Conservation (phyloP, 1,140 invertebrate species). For the Oreohelix idahoensis region DNA sequence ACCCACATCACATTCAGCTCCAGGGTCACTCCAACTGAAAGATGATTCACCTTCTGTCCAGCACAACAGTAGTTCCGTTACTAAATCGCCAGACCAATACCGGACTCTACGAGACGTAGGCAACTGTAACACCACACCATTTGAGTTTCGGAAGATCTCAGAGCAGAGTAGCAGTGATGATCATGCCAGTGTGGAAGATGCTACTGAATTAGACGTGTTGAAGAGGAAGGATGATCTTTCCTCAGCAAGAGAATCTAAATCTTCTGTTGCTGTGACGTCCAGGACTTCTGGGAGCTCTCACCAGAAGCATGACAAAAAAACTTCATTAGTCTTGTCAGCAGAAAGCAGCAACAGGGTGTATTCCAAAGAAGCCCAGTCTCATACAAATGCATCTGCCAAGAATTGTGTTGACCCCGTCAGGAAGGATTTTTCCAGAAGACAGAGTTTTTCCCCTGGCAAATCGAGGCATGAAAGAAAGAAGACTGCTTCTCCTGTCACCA, state of each 20-base stretch:
- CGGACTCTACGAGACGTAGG: neutral
- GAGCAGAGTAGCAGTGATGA: neutral
- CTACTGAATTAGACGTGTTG: neutral
- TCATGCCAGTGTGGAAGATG: neutral
- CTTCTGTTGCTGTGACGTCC: neutral
- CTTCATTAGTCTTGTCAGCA: neutral
- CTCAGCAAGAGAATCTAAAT: neutral
- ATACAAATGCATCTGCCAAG: neutral
- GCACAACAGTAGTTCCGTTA: too few species aligned
- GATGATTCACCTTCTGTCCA: too few species aligned
- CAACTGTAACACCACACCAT: slow-evolving; percentile 15
- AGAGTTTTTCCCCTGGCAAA: neutral
- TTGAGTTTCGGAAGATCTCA: slow-evolving; percentile 6
- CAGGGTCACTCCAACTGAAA: slow-evolving; percentile 4
- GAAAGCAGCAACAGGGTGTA: neutral
- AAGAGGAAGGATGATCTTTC: neutral
- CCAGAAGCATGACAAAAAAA: neutral
- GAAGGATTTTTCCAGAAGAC: neutral
- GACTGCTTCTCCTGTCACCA: too few species aligned
- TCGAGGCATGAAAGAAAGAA: neutral
- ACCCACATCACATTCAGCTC: neutral
- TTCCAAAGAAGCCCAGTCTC: neutral
- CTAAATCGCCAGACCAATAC: neutral
- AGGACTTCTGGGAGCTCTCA: neutral
- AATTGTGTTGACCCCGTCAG: neutral